Evolutionary conservation across 37 sponge, comb jelly and placozoan genomes (phyloP), one percentile per base, ranked within the genome.

Genomic region (Hexactinellida sp.): DNA sequence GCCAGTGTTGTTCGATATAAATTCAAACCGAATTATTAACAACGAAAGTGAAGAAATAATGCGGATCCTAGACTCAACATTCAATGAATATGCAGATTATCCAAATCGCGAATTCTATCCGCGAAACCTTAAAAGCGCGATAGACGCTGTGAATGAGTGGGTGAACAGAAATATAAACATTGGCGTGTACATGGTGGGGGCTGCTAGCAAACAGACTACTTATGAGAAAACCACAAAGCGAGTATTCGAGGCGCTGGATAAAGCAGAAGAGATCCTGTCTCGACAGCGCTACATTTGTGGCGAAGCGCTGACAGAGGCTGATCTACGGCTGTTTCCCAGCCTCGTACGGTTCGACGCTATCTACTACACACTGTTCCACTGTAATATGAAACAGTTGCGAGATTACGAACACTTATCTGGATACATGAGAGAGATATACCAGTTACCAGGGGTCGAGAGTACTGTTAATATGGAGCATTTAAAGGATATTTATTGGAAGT

Each of bases 1-100:
- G 7, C 84, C 84, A 38, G 84, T 23, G 5, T 37, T 83, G 24
- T 83, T 83, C 84, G 84, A 83, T 38, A 83, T 9, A n/a, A 83
- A 83, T 16, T 38, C 30, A 10, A 83, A 83, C 24, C 5, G 84
- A 38, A 83, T 83, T 23, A 38, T 83, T 28, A 83, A 38, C 84
- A 83, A 37, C 84, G 38, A 83, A 38, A 38, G 39, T 30, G 84
- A 3, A 10, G 84, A 83, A 13, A 83, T 83, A 37, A 37, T 83
- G 84, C 84, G 84, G 7, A 83, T 83, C 3, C 19, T 83, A 5
- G 21, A 38, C 19, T 9, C 35, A 13, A n/a, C 19, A 28, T 83
- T 83, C 19, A 83, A 83, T 36, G 37, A 37, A 30, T 30, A 28
- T 36, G 84, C 38, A 38, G 84, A 83, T 13, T 38, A 83, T 37